Base-by-base conservation (phyloP, 2,113 vertebrate species). In the Cygnus buccinator region DNA sequence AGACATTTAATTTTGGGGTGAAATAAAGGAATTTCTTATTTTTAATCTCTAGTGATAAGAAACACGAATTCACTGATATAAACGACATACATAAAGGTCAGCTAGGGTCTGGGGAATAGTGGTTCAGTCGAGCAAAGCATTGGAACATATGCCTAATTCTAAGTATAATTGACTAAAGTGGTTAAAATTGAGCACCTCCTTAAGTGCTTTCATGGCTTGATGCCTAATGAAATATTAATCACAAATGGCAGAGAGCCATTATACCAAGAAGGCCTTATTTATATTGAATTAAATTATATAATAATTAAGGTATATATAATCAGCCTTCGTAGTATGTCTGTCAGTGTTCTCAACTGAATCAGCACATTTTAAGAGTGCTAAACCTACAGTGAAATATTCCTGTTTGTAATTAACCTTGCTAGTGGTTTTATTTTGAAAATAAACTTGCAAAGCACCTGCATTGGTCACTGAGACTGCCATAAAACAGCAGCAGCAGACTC, bases 151-250 rank as follows among this genome's bases (percentile, higher is more conserved):
- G 88, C 80, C 67, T 89, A 89, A 94, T 94, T 87, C 81, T 50
- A 87, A 76, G 44, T 44, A 86, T 91, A 96, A 96, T 91, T 95
- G 93, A 82, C 77, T 94, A 54, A 92, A 93, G 70, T 95, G 55
- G 58, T 87, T 92, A 82, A 89, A 97, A 95, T 67, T 89, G 91
- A 95, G 90, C 90, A 96, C 92, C 90, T 94, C 86, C 91, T 89
- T 96, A 96, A 96, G 95, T 97, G 94, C 87, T 92, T 66, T 70
- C 77, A 65, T 96, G 96, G 96, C 92, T 41, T 54, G 1, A 31
- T 84, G 92, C 86, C 96, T 96, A 96, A 97, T 96, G 89, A 96
- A 97, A 96, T 82, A 96, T 92, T 97, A 97, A 95, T 94, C 88
- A 94, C 91, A 70, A 93, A 89, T 92, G 91, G 95, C 89, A 96